Conservation (phyloP, 1,140 invertebrate species). For the Homalodisca vitripennis region DNA sequence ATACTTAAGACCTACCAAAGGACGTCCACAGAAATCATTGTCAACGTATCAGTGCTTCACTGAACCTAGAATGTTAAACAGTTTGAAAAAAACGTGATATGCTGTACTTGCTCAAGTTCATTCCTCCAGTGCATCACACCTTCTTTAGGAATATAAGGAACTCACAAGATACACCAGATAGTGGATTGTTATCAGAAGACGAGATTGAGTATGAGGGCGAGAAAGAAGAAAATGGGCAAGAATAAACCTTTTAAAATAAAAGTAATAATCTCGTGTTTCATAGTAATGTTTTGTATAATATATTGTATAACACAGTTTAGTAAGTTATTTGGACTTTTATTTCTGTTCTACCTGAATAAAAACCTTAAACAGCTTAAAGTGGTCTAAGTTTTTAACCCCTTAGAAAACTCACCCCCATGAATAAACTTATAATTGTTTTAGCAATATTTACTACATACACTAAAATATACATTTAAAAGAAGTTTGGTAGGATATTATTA, state of each 20-base stretch:
- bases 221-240: neutral
- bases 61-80: conserved; percentile 16
- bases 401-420: neutral
- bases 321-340: neutral
- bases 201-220: neutral
- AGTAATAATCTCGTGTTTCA: neutral
- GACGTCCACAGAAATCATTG: neutral
- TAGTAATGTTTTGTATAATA: neutral
- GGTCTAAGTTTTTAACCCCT: conserved; percentile 10
- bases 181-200: neutral
- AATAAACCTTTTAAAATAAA: neutral
- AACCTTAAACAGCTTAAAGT: neutral
- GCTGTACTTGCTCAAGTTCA: conserved; percentile 24
- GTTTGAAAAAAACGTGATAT: conserved; percentile 31
- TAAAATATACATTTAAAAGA: neutral
- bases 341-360: neutral
- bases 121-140: conserved; percentile 19
- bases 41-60: conserved; percentile 4
- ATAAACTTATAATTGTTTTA: neutral
- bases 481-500: neutral
- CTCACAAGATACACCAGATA: neutral
- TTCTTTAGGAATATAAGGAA: conserved; percentile 3
- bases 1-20: conserved; percentile 16
- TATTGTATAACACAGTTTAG: neutral
- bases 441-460: neutral